Conservation (phyloP, 2,113 vertebrate species). For the Corythornis madagascariensis region DNA sequence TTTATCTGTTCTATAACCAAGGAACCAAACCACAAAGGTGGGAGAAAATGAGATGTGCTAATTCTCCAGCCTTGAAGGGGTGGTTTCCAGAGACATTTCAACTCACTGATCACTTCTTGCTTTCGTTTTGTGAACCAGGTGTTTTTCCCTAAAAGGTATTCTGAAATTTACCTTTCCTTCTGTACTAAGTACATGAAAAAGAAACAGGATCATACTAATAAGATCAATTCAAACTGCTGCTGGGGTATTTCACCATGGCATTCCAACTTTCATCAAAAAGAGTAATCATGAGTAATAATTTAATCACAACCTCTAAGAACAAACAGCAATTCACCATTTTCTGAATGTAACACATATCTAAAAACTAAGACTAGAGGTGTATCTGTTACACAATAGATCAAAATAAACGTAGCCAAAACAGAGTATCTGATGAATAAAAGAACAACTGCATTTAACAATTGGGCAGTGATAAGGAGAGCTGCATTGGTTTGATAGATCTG, state of each 20-base stretch:
- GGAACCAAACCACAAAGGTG: neutral
- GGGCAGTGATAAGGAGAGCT: neutral
- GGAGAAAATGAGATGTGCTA: neutral
- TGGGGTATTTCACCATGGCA: neutral
- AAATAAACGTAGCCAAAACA: conserved; percentile 5
- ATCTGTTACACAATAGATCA: neutral
- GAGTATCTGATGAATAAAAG: neutral
- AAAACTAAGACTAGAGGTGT: neutral
- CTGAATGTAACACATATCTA: neutral
- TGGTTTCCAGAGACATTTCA: neutral
- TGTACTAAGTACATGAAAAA: neutral
- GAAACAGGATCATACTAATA: neutral
- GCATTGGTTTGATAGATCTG: neutral
- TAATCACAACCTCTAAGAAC: conserved; percentile 5
- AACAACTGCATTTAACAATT: neutral
- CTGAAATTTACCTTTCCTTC: neutral
- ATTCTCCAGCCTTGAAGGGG: neutral
- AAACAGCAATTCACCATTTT: neutral
- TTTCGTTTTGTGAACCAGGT: neutral
- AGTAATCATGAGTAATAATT: neutral
- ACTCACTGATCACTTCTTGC: neutral
- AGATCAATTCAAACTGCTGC: neutral
- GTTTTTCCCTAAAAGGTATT: neutral
- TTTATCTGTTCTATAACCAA: neutral
- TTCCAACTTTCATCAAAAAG: neutral